Base-by-base conservation (phyloP, 2,888 invertebrate genomes). In the Matsumyia berberina region DNA sequence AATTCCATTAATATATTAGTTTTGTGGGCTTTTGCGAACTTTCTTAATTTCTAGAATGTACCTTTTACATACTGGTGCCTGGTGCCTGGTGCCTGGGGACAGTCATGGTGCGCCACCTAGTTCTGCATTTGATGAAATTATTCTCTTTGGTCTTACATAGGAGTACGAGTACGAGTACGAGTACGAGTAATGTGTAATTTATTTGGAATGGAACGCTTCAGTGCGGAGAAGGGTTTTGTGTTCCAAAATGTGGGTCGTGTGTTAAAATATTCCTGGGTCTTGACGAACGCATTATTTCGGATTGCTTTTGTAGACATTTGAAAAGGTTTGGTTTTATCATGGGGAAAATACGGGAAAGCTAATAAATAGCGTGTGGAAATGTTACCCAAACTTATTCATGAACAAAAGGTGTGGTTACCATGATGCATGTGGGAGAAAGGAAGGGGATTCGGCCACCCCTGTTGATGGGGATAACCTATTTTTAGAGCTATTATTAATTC, bases 1-100 rank as follows among this genome's bases (percentile, higher is more conserved):
- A 67, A 60, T 80, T 60, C 73, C 53, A 73, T 79, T 80, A 60
- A 64, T 37, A 51, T 60, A 64, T 64, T 66, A 51, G 67, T 39
- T 67, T 33, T 1, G 29, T 44, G 60, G 60, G 73, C 24, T 39
- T n/a, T n/a, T 57, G 46, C 19, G 42, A 64, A 49, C 42, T 49
- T 66, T 42, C 39, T 55, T 78, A 57, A 46, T 70, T 78, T 70
- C 19, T 72, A 55, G 19, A 53, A 24, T 33, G 62, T 15, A 53
- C 33, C 53, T 62, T 51, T 5, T 46, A 19, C 8, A 24, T 24
- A 42, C 24, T 3, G 8, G 29, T 2, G 44, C 42, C 46, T 55
- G 46, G n/a, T n/a, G n/a, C n/a, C n/a, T n/a, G n/a, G n/a, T 55
- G 46, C 69, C 29, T 44, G 53, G 70, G 69, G 76, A 67, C 46